phyloP scores from a whole-genome alignment of 1,140 invertebrate genomes.

The Heliconius hewitsoni region DNA sequence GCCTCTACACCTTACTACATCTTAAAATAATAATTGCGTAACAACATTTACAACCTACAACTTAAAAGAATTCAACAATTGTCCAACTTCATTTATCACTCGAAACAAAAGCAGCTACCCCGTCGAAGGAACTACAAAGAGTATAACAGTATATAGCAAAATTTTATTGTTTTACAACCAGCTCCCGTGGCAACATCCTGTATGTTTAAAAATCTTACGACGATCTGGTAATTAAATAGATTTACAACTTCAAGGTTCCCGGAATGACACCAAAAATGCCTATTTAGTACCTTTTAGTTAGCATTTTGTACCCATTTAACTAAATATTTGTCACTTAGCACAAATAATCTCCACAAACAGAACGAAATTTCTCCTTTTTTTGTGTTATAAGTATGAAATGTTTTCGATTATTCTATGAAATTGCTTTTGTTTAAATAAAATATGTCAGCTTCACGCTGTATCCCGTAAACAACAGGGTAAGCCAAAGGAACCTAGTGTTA shows the following conservation, averaged over 20 bases:
- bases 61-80: constrained; percentile 13
- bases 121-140: constrained; percentile 54
- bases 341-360: constrained; percentile 39
- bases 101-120: constrained; percentile 61
- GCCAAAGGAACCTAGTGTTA: too few relatives aligned
- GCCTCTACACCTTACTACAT: too few relatives aligned
- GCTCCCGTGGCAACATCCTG: constrained; percentile 70
- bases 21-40: constrained; percentile 14
- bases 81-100: constrained; percentile 68
- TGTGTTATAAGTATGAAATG: constrained; percentile 2
- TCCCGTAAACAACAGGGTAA: too few relatives aligned
- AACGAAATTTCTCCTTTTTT: constrained; percentile 28
- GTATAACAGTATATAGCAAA: constrained; percentile 61
- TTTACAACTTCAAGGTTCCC: constrained; percentile 69
- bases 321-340: constrained; percentile 41
- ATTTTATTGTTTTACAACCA: constrained; percentile 74
- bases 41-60: constrained; percentile 1
- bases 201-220: constrained; percentile 58
- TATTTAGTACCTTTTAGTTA: constrained; percentile 31
- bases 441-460: too few relatives aligned
- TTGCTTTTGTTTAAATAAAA: not conserved
- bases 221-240: constrained; percentile 69
- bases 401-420: not conserved
- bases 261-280: constrained; percentile 44
- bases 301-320: constrained; percentile 30